These are phyloP conservation scores for Aleiodes leptofemur DNA, from an alignment of 2,888 invertebrate genomes.

Conservation along the genomic window DNA sequence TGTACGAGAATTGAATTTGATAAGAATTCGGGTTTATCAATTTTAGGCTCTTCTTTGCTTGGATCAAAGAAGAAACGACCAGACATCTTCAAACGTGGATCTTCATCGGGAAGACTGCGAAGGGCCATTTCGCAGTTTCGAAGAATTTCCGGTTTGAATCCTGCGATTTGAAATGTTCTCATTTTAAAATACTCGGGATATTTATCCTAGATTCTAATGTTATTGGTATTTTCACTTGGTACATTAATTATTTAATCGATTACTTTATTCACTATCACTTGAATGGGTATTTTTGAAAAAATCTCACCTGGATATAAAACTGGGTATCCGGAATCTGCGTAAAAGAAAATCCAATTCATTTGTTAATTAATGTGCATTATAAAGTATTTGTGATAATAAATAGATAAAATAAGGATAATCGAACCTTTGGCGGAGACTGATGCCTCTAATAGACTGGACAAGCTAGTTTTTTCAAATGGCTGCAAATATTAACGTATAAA, in stretches of 20 bases:
- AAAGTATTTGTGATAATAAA: constrained; percentile 19
- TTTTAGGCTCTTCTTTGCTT: constrained; percentile 54
- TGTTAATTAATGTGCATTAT: constrained; percentile 31
- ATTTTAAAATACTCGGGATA: constrained; percentile 5
- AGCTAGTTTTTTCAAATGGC: constrained; percentile 73
- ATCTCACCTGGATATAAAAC: constrained; percentile 73
- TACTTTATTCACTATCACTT: constrained; percentile 2
- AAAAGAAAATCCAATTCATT: constrained; percentile 45
- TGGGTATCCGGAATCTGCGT: constrained; percentile 67
- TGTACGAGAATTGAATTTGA: constrained; percentile 71
- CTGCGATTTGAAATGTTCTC: constrained; percentile 58
- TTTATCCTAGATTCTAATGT: constrained; percentile 1
- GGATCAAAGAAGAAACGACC: constrained; percentile 73
- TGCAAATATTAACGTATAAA: constrained; percentile 62
- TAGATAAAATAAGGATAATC: constrained; percentile 49
- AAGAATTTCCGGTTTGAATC: constrained; percentile 72
- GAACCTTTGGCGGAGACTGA: constrained; percentile 74
- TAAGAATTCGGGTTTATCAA: constrained; percentile 50
- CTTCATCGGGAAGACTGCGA: constrained; percentile 69
- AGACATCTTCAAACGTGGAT: constrained; percentile 70
- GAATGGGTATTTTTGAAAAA: constrained; percentile 6
- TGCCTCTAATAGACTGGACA: constrained; percentile 74
- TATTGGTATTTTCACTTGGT: constrained; percentile 31
- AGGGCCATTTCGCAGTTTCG: constrained; percentile 71
- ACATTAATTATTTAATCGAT: too few species aligned